Base-by-base conservation (phyloP, 2,113 vertebrate species). In the Thalassoma bifasciatum region DNA sequence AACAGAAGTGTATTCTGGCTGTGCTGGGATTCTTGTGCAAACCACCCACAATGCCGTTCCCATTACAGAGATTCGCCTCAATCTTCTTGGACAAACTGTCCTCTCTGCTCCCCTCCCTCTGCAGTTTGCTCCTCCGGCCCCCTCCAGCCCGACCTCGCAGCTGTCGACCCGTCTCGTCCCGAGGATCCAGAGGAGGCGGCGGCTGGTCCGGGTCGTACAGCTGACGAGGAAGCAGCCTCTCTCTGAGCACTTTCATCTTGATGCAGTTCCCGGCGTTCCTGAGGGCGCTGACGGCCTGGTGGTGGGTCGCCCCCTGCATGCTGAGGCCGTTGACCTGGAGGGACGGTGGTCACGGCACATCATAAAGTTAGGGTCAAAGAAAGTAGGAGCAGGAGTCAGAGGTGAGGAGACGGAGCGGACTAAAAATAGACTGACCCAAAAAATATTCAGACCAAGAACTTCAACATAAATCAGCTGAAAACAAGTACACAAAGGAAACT, bases 231-330 rank as follows among this genome's bases (percentile, higher is more conserved):
- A 65, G 19, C 17, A 60, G 13, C 73, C 71, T 84, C 59, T 92
- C 91, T 60, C 93, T 83, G 40, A 94, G 69, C 5, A 95, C 90
- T 77, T 89, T 92, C 80, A 95, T 88, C 58, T 82, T 90, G 30
- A 95, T 90, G 61, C 92, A 94, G 79, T 87, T 92, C 59, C 93
- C 92, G 4, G 93, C 93, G 61, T 89, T 94, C 76, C 89, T 90
- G 54, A 95, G 89, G 46, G 92, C 83, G 0, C 80, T 78, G 60
- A 95, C 93, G 0, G 94, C 93, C 42, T 93, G 86, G 0, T 92
- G 90, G 83, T 95, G 93, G 54, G 88, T 90, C 13, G 79, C 91
- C 12, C 85, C 77, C 57, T 87, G 90, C 90, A 94, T 84, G 77
- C 79, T 74, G 49, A 91, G 65, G n/a, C 92, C 90, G 13, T 94